Evolutionary conservation across 2,888 invertebrate genomes (phyloP).

Genomic region (Eupithecia abbreviata): DNA sequence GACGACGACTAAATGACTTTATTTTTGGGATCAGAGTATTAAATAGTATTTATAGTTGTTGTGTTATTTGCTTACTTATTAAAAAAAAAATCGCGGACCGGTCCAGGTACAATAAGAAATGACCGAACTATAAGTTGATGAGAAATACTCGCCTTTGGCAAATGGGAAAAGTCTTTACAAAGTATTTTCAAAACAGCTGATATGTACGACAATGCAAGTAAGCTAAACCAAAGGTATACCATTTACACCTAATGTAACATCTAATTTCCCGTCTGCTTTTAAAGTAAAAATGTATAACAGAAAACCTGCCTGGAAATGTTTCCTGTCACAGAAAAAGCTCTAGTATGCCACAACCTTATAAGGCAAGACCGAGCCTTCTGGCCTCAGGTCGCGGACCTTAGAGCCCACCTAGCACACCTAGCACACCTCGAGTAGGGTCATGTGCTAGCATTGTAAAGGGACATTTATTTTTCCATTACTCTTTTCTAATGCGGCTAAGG

Average conservation of each 20-base stretch:
- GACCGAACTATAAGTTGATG: background rate
- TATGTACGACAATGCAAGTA: background rate
- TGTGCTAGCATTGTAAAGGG: slow-evolving; percentile 3
- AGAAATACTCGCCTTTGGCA: background rate
- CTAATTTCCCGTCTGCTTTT: background rate
- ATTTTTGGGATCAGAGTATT: no score
- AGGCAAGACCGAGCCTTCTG: background rate
- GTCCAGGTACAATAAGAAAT: background rate
- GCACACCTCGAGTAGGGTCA: slow-evolving; percentile 26
- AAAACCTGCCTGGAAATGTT: background rate
- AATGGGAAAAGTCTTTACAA: background rate
- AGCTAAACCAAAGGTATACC: background rate
- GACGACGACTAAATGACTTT: no score
- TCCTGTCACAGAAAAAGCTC: background rate
- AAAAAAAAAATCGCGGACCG: no score
- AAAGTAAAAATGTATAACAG: background rate
- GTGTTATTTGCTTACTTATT: no score
- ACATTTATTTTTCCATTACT: slow-evolving; percentile 3
- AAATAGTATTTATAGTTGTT: no score
- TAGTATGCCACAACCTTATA: slow-evolving; percentile 10
- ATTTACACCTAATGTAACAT: background rate
- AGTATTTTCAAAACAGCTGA: background rate
- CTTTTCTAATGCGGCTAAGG: background rate
- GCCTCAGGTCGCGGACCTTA: slow-evolving; percentile 41
- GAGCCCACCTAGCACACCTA: slow-evolving; percentile 16